These are phyloP conservation scores for Rattus rattus DNA, from an alignment of 2,113 vertebrate genomes.

Conservation along the genomic window DNA sequence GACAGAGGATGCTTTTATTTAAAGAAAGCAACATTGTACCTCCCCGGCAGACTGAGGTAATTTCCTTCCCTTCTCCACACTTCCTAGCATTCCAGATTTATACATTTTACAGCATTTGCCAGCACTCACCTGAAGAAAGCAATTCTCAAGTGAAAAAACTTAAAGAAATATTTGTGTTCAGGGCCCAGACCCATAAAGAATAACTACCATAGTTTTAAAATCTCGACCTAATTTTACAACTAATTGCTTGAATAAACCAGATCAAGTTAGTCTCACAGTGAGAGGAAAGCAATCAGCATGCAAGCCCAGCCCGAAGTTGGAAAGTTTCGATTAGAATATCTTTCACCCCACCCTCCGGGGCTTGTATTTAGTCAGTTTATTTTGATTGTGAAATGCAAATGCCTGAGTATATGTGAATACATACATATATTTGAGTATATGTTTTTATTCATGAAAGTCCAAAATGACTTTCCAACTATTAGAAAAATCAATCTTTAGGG, in stretches of 20 bases:
- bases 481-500: constrained; percentile 9
- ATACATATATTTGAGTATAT: neutral
- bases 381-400: constrained; percentile 61
- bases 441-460: neutral
- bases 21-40: constrained; percentile 87
- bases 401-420: constrained; percentile 55
- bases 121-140: constrained; percentile 86
- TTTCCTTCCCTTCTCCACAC: constrained; percentile 87
- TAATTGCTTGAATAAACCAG: constrained; percentile 82
- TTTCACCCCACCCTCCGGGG: neutral
- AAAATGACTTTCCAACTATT: neutral
- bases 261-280: constrained; percentile 79
- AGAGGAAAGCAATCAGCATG: constrained; percentile 73
- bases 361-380: constrained; percentile 68
- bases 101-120: constrained; percentile 81
- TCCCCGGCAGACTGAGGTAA: constrained; percentile 87
- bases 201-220: constrained; percentile 83
- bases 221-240: constrained; percentile 80
- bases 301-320: constrained; percentile 2
- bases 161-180: constrained; percentile 89
- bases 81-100: constrained; percentile 86
- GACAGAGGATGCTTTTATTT: constrained; percentile 89
- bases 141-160: constrained; percentile 85
- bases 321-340: constrained; percentile 45
- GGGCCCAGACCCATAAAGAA: constrained; percentile 86